Evolutionary conservation across 2,113 vertebrate species (phyloP).

Genomic region (Catharus fuscescens): DNA sequence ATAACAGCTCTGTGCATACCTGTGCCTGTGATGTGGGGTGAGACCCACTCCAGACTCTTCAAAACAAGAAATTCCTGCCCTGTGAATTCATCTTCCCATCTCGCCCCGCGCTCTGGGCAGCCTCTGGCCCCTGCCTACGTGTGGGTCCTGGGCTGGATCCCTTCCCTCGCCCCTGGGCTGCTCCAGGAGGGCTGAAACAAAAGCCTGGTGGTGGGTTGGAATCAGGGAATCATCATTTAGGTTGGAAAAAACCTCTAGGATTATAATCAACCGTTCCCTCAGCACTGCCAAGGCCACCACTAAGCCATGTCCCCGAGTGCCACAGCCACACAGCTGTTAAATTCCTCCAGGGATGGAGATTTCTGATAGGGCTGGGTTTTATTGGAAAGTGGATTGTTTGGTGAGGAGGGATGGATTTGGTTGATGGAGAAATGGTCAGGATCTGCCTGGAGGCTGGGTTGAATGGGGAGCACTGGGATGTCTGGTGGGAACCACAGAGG

Average conservation of each 20-base stretch:
- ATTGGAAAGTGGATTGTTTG: accelerated
- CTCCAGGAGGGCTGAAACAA: background rate
- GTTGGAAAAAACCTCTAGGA: background rate
- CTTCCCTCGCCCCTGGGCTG: background rate
- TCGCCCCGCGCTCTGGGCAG: background rate
- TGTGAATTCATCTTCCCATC: constrained; percentile 26
- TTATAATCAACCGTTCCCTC: accelerated
- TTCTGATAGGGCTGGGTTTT: background rate
- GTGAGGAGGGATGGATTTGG: background rate
- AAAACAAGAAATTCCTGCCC: constrained; percentile 65
- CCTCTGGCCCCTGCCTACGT: background rate
- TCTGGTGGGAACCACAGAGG: background rate
- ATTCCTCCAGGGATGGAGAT: background rate
- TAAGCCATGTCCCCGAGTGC: background rate
- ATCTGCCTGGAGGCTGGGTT: background rate
- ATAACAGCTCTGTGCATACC: constrained; percentile 47
- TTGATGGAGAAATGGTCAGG: background rate
- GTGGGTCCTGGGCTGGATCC: background rate
- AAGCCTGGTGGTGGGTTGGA: background rate
- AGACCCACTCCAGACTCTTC: background rate
- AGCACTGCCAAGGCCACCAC: background rate
- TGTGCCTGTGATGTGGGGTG: constrained; percentile 47
- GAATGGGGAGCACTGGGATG: accelerated
- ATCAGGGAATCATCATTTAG: background rate
- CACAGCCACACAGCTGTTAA: background rate